Conservation (phyloP, 64 coral and sea anemone genomes). For the Montipora efflorescens region DNA sequence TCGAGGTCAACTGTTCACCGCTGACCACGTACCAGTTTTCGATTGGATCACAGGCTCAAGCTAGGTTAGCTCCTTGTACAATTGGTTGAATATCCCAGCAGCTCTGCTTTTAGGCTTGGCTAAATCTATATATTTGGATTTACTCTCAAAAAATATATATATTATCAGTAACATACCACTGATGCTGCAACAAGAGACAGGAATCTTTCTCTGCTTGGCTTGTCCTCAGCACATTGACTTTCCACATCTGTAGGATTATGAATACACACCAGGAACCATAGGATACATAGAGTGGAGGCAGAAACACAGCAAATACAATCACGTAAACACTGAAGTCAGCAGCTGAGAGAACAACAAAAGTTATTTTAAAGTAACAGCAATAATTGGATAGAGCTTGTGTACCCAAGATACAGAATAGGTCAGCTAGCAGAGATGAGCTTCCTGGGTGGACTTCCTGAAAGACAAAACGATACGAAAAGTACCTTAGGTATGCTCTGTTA, state of each 20-base stretch:
- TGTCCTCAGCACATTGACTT: constrained; percentile 88
- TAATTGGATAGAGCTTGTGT: constrained; percentile 90
- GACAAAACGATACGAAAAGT: constrained; percentile 14
- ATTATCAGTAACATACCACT: constrained; percentile 54
- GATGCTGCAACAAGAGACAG: constrained; percentile 88
- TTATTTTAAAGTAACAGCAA: constrained; percentile 81
- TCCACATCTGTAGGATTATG: constrained; percentile 98
- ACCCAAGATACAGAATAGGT: constrained; percentile 99
- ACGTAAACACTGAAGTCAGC: constrained; percentile 59
- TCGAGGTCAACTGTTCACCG: no score
- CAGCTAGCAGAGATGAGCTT: constrained; percentile 86
- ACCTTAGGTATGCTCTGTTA: not conserved
- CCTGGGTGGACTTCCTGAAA: constrained; percentile 71
- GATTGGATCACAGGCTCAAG: no score
- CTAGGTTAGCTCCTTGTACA: no score
- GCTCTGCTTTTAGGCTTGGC: no score
- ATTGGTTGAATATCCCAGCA: no score
- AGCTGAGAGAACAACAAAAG: constrained; percentile 51
- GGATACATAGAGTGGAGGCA: constrained; percentile 56
- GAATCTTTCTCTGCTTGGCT: constrained; percentile 87
- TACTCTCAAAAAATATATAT: no score
- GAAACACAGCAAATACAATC: constrained; percentile 49
- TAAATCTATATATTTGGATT: no score
- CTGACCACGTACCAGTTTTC: no score
- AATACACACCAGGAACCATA: constrained; percentile 84